Evolutionary conservation across 2,797 vertebrate genomes (phyloP), one percentile per base, ranked within the genome.

Genomic region (Telmatherina bonti): DNA sequence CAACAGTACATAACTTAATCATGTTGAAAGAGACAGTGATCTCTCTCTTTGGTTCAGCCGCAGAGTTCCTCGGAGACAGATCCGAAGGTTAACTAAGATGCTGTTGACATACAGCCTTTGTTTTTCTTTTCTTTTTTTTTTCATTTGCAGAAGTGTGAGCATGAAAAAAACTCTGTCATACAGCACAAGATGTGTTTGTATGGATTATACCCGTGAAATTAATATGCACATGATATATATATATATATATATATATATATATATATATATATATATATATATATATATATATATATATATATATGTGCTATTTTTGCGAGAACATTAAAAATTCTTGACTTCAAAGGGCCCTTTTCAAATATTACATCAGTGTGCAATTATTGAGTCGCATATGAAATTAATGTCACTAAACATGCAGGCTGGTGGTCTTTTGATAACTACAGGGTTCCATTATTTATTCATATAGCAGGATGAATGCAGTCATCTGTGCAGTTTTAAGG

Each of bases 381-480:
- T 88, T 90, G 88, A 90, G 72, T 72, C 49, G 83, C 74, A 85
- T 82, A 73, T 79, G 55, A 86, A 85, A 81, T 85, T 53, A 90
- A 89, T 87, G 83, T 65, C 82, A 82, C 78, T 83, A 78, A 81
- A 70, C 70, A 88, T 76, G 68, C 72, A 72, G 64, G 58, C 61
- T 80, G 85, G 71, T 80, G 76, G 78, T 83, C 80, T 85, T 83
- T 81, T 83, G 78, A 89, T 83, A 86, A 84, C 88, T 83, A 81
- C 78, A 83, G 85, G 87, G 73, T 73, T 47, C 65, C 68, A 90
- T 91, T 78, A 89, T 70, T 91, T 89, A 91, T 93, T 92, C 79
- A 92, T 85, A 63, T 8, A 49, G 67, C 64, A 38, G 63, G 60
- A 70, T 78, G 71, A 79, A 86, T 79, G 81, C 81, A 82, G 70